Evolutionary conservation across 1,140 invertebrate genomes (phyloP), one percentile per base, ranked within the genome.

Genomic region (Triops longicaudatus): DNA sequence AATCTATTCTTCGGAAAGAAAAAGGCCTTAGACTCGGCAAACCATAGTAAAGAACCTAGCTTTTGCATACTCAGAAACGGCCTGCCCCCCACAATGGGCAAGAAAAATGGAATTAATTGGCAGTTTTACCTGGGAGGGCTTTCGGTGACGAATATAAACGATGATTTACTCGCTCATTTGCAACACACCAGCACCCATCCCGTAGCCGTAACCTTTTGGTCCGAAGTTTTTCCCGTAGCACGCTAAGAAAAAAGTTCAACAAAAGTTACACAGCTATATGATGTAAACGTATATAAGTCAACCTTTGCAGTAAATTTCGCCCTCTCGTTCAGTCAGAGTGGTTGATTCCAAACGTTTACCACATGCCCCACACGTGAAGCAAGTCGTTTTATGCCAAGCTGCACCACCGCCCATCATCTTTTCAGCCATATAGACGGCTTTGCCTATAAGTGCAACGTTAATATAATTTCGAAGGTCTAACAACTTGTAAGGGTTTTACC

Each of bases 341-440:
- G 86, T 87, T 71, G 86, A 87, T 79, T 88, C 87, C 71, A 88
- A 81, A 80, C 87, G 80, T 80, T 88, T 88, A 79, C 84, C 84
- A 81, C 87, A 88, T 43, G 78, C 79, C 28, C 79, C 79, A 73
- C 83, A 84, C 22, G 79, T 81, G 73, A 84, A 84, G 76, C 83
- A 84, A 12, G 82, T 83, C 17, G 78, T 81, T 75, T 83, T 83
- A 78, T 84, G 83, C 83, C 83, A 84, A 63, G 81, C 83, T 73
- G 81, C 80, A 78, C 84, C 84, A 7, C 82, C 84, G 27, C 82
- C 84, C 80, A 84, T 82, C 81, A 86, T 84, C 72, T 85, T 85
- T 78, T 85, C 84, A 63, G 84, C 84, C 80, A 85, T 83, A 76
- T 85, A 85, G 71, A 85, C 84, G 44, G 82, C 81, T 80, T 85